Base-by-base conservation (phyloP, 2,888 invertebrate species). In the Nipponacmea schrenckii region DNA sequence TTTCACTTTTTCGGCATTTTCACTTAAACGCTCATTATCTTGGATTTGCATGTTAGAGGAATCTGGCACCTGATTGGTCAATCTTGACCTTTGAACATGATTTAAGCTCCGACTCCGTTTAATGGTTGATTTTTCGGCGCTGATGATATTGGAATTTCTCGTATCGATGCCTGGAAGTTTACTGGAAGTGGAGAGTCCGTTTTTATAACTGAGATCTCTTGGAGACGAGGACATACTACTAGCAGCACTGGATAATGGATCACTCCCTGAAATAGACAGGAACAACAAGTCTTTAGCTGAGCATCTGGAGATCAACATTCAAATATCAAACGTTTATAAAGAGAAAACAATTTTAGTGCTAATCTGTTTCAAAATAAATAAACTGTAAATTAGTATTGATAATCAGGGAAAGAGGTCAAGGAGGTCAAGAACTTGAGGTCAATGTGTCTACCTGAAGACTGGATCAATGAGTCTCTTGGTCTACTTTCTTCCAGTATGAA, bases 401-500 rank as follows among this genome's bases (percentile, higher is more conserved):
- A n/a, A n/a, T n/a, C n/a, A n/a, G n/a, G n/a, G n/a, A n/a, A n/a
- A n/a, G n/a, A n/a, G n/a, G n/a, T n/a, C n/a, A n/a, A n/a, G n/a
- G n/a, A n/a, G n/a, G n/a, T n/a, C n/a, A n/a, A 64, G 75, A 72
- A 70, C 79, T 79, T 12, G 80, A 80, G 12, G 81, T 69, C 4
- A 79, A 79, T n/a, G 56, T 80, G 79, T 74, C 82, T 81, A 10
- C 81, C 80, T 0, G 82, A 80, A 7, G 83, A 81, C 15, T 73
- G 74, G 12, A 78, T 72, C 27, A 80, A 76, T 5, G 80, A 76
- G 70, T 85, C 85, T 67, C 79, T 81, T 10, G 85, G 83, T 27
- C 85, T 81, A 64, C 84, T 85, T 67, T 85, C 85, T 64, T 85
- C 87, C 45, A 87, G 78, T 63, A 85, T 77, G 76, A 86, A 86